Percentiles rank a stretch among this genome's conserved stretches.
phyloP scores from a whole-genome alignment of 2,797 vertebrate genomes.

The Hozukius guyotensis region DNA sequence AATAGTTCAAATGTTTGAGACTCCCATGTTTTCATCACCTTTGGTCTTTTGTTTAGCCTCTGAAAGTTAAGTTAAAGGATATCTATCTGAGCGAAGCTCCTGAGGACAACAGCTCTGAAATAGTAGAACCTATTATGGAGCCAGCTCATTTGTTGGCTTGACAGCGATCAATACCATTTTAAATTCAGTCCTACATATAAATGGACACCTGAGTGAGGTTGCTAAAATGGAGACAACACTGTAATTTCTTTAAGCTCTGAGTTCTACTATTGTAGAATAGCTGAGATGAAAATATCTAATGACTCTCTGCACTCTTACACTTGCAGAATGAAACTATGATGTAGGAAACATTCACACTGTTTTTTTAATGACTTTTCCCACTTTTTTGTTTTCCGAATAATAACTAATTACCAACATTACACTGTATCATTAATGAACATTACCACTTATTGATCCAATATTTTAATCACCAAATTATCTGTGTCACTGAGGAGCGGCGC shows the following conservation, averaged over 20 bases:
- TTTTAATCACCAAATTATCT: conserved; percentile 33
- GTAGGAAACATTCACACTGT: background rate
- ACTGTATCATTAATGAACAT: too few species aligned
- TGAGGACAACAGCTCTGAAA: conserved; percentile 20
- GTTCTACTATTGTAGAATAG: background rate
- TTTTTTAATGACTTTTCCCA: background rate
- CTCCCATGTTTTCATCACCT: background rate
- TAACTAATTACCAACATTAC: too few species aligned
- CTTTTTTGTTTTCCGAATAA: conserved; percentile 1
- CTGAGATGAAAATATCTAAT: background rate
- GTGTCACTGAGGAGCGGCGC: conserved; percentile 12
- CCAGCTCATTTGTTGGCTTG: conserved; percentile 30
- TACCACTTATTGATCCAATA: too few species aligned
- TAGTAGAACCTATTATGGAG: background rate
- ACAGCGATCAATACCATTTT: conserved; percentile 37
- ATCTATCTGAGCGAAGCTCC: background rate
- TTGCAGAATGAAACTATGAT: background rate
- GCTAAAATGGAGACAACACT: background rate
- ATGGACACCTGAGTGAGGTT: background rate
- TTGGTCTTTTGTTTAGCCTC: background rate
- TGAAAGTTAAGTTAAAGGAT: background rate
- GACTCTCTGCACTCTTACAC: background rate
- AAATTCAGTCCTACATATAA: conserved; percentile 8
- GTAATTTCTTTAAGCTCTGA: background rate
- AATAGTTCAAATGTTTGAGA: background rate